Conservation (phyloP, 2,888 invertebrate genomes). For the Listrodromus nycthemerus region DNA sequence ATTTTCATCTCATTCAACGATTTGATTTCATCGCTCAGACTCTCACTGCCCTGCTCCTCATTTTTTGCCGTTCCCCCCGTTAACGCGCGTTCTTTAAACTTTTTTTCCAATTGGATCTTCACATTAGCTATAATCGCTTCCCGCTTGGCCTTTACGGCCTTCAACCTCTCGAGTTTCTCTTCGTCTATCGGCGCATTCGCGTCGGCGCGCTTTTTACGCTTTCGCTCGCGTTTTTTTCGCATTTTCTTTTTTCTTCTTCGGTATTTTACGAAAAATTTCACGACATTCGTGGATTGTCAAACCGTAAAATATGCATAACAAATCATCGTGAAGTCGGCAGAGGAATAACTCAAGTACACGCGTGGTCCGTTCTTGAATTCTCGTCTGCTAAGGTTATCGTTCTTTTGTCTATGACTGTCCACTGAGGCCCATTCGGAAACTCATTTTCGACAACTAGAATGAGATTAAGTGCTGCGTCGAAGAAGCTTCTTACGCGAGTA, state of each 20-base stretch:
- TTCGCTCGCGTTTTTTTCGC: conserved; percentile 59
- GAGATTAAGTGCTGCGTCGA: too few species aligned
- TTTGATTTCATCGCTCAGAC: conserved; percentile 46
- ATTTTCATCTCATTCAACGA: conserved; percentile 62
- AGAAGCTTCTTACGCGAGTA: too few species aligned
- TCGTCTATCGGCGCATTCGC: conserved; percentile 32
- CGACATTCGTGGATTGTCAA: conserved; percentile 20
- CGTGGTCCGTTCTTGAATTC: too few species aligned
- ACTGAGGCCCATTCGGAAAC: too few species aligned
- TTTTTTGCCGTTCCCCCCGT: conserved; percentile 57
- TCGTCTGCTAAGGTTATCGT: too few species aligned
- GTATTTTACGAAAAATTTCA: conserved; percentile 15
- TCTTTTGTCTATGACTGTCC: too few species aligned
- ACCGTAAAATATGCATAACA: background rate
- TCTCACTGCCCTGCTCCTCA: conserved; percentile 47
- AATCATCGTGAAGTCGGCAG: conserved; percentile 38
- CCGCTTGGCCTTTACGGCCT: conserved; percentile 68
- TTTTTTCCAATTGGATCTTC: conserved; percentile 67
- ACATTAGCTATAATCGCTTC: conserved; percentile 65
- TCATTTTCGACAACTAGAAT: too few species aligned
- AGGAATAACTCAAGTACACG: background rate
- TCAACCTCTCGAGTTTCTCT: conserved; percentile 48
- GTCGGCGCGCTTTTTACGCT: conserved; percentile 46
- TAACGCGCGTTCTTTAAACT: conserved; percentile 59
- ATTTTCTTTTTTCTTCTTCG: conserved; percentile 55